Conservation (phyloP, 2,888 invertebrate species). For the Bursaphelenchus okinawaensis region DNA sequence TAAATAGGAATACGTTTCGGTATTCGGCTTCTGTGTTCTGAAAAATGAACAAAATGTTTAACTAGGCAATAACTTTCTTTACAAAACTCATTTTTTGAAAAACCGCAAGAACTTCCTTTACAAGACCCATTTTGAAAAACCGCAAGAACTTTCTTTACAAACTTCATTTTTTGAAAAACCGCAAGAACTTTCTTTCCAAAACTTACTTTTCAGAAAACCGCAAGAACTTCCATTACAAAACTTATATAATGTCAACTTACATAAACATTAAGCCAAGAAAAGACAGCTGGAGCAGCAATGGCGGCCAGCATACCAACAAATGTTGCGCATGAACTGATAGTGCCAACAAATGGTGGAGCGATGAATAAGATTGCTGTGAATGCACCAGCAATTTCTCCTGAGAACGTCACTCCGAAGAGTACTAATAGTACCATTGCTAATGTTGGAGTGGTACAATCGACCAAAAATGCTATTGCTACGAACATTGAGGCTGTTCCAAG, state of each 20-base stretch:
- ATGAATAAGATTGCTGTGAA: constrained; percentile 38
- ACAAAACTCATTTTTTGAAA: too few relatives aligned
- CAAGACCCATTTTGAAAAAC: too few relatives aligned
- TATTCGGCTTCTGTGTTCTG: constrained; percentile 21
- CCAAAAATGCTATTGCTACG: constrained; percentile 34
- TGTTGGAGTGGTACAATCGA: constrained; percentile 37
- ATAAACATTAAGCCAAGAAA: constrained; percentile 22
- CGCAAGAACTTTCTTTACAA: too few relatives aligned
- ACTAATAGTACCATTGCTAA: constrained; percentile 36
- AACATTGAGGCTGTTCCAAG: constrained; percentile 21
- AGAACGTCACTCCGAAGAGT: constrained; percentile 27
- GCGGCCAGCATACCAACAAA: constrained; percentile 17
- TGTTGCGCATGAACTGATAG: constrained; percentile 35
- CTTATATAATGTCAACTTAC: constrained; percentile 3
- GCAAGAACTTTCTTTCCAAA: neutral
- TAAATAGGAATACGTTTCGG: constrained; percentile 9
- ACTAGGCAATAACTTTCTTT: neutral
- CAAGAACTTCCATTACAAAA: too few relatives aligned
- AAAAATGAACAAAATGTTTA: neutral
- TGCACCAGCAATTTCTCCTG: constrained; percentile 28
- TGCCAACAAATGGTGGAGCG: constrained; percentile 43
- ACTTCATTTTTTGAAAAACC: neutral
- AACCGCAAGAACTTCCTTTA: too few relatives aligned
- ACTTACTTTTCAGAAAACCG: too few relatives aligned
- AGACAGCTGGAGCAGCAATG: constrained; percentile 21